These are phyloP conservation scores for Drosophila willistoni DNA, from an alignment of 1,140 invertebrate species.

Conservation along the genomic window DNA sequence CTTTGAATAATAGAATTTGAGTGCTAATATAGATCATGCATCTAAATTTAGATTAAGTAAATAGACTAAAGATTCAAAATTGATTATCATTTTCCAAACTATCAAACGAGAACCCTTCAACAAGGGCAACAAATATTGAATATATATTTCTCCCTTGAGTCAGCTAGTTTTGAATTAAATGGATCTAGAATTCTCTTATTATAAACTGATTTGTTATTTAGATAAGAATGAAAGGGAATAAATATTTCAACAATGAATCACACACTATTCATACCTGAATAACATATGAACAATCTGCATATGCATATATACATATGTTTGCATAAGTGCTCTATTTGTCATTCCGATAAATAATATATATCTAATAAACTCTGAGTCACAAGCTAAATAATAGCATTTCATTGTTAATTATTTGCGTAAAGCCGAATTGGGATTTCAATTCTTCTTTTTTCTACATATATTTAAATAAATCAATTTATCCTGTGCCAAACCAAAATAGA, in stretches of 20 bases:
- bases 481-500: constrained; percentile 29
- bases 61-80: not conserved
- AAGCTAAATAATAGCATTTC: not conserved
- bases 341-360: constrained; percentile 10
- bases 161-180: not conserved
- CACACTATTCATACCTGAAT: not conserved
- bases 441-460: no score
- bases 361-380: constrained; percentile 8
- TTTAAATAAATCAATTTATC: not conserved
- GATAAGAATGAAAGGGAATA: constrained; percentile 8
- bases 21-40: not conserved
- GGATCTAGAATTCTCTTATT: not conserved
- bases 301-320: not conserved
- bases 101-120: no score
- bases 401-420: not conserved
- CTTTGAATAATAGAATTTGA: not conserved
- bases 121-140: no score
- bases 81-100: not conserved
- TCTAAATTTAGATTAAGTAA: not conserved
- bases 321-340: constrained; percentile 1
- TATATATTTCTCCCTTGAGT: not conserved
- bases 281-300: not conserved
- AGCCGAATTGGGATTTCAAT: not conserved
- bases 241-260: not conserved
- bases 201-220: constrained; percentile 15